phyloP scores from a whole-genome alignment of 2,113 vertebrate species.

The Proterorhinus semilunaris region DNA sequence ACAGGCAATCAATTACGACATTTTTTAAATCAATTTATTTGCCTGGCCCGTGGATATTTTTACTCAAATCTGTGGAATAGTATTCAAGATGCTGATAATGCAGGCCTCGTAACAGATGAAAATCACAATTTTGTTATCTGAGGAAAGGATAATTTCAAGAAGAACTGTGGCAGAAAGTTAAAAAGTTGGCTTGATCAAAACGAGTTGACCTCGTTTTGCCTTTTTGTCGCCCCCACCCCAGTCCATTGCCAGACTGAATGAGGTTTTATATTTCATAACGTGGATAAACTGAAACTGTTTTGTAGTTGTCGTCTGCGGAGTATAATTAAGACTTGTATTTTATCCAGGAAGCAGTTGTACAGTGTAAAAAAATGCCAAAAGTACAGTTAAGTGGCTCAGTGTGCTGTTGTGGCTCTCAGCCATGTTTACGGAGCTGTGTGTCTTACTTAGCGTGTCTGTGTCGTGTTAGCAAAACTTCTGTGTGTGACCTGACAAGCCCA shows the following conservation, averaged over 20 bases:
- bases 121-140: neutral
- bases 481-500: slow-evolving; percentile 49
- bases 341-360: neutral
- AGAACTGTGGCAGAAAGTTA: neutral
- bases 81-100: slow-evolving; percentile 6
- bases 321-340: neutral
- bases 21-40: slow-evolving; percentile 22
- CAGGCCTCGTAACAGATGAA: neutral
- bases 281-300: neutral
- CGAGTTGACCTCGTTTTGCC: no score
- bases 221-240: no score
- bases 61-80: neutral
- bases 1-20: slow-evolving; percentile 15
- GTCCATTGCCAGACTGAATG: no score
- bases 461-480: slow-evolving; percentile 40
- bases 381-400: slow-evolving; percentile 15
- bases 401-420: slow-evolving; percentile 31
- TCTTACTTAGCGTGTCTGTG: slow-evolving; percentile 37
- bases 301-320: neutral
- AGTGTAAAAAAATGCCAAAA: neutral
- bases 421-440: slow-evolving; percentile 42
- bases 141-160: neutral
- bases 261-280: neutral
- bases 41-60: neutral
- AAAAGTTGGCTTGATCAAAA: no score